Evolutionary conservation across 2,888 invertebrate species (phyloP).

Genomic region (Protonemura montana): DNA sequence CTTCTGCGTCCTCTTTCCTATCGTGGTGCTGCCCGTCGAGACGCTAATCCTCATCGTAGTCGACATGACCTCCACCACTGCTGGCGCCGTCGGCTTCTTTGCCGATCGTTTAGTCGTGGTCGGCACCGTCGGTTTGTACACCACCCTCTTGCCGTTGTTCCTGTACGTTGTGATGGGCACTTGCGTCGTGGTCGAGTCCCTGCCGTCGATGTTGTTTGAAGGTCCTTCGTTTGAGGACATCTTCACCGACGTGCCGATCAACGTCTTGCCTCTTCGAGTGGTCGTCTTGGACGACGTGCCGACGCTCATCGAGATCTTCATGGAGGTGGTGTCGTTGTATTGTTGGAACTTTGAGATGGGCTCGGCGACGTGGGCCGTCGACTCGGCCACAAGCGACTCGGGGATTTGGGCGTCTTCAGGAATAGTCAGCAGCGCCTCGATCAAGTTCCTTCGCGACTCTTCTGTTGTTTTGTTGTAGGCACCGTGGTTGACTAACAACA

Average conservation of each 20-base stretch:
- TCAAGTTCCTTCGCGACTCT: conserved; percentile 71
- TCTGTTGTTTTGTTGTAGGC: conserved; percentile 74
- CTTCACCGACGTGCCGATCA: conserved; percentile 54
- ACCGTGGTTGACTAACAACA: conserved; percentile 78
- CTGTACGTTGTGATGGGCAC: conserved; percentile 32
- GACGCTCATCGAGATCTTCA: conserved; percentile 55
- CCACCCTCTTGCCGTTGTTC: conserved; percentile 32
- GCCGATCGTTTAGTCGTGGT: conserved; percentile 48
- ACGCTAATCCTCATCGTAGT: conserved; percentile 16
- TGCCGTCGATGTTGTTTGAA: not conserved
- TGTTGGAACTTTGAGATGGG: not conserved
- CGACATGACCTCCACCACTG: conserved; percentile 57
- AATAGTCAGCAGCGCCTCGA: conserved; percentile 70
- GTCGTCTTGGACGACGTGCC: conserved; percentile 50
- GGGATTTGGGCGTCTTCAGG: conserved; percentile 54
- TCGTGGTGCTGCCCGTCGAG: conserved; percentile 15
- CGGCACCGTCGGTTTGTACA: conserved; percentile 34
- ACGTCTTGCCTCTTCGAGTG: conserved; percentile 54
- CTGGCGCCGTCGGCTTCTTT: conserved; percentile 55
- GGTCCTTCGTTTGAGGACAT: conserved; percentile 53
- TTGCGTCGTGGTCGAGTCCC: conserved; percentile 27
- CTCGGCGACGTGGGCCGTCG: not conserved
- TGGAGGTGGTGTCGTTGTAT: conserved; percentile 54
- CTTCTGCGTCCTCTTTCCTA: not conserved
- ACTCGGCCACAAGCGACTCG: not conserved